Conservation (phyloP, 2,888 invertebrate genomes). For the Andricus quercusramuli region DNA sequence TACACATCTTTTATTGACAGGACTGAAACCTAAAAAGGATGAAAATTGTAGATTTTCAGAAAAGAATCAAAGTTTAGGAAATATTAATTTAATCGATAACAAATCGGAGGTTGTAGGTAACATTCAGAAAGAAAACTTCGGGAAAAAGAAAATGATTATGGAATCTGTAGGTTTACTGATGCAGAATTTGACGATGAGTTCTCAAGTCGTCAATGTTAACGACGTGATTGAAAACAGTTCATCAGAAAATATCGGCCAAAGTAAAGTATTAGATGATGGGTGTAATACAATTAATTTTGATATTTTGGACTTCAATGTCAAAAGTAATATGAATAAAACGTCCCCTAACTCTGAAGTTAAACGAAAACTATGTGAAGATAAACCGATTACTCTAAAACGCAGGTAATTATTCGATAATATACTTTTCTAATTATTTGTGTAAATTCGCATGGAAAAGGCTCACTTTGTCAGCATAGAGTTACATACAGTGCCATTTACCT, state of each 20-base stretch:
- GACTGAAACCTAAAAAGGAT: neutral
- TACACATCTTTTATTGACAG: neutral
- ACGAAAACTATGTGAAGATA: constrained; percentile 79
- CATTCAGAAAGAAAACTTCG: constrained; percentile 51
- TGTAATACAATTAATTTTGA: neutral
- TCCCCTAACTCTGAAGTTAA: constrained; percentile 78
- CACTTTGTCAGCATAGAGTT: no score
- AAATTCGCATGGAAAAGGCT: no score
- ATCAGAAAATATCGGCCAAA: neutral
- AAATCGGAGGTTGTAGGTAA: constrained; percentile 33
- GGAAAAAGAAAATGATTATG: constrained; percentile 70
- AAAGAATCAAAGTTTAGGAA: neutral
- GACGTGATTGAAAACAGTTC: constrained; percentile 31
- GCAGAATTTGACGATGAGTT: constrained; percentile 80
- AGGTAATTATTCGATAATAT: constrained; percentile 75
- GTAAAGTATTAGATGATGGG: neutral
- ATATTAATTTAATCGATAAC: constrained; percentile 12
- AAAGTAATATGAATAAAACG: constrained; percentile 39
- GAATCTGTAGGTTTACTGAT: constrained; percentile 82
- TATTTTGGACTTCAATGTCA: neutral
- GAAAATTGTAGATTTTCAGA: neutral
- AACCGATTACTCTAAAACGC: constrained; percentile 80
- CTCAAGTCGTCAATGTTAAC: constrained; percentile 52
- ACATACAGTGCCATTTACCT: no score
- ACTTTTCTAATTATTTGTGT: no score